A percentile compares a stretch with the other conserved stretches of the same genome.
phyloP scores from a whole-genome alignment of 2,797 vertebrate genomes.

The Danionella dracula region DNA sequence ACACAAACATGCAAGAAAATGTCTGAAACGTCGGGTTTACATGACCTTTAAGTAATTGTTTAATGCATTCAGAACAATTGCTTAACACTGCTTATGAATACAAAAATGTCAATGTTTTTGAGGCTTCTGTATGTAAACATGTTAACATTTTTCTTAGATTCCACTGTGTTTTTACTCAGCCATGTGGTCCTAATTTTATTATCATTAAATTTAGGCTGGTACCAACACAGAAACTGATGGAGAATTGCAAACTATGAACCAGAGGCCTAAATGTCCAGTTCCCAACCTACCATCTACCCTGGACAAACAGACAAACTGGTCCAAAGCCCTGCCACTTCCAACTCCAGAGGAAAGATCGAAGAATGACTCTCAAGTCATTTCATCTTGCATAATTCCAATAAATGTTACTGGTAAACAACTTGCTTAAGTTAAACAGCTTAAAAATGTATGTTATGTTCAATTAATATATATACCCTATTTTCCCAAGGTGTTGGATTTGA shows the following conservation, averaged over 20 bases:
- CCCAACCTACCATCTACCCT: conserved; percentile 82
- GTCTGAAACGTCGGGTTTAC: too few species aligned
- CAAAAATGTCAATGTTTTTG: background rate
- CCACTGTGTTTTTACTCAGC: background rate
- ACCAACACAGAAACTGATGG: conserved; percentile 79
- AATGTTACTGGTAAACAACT: conserved; percentile 88
- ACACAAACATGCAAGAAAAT: too few species aligned
- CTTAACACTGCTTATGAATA: too few species aligned
- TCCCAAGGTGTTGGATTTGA: conserved; percentile 94
- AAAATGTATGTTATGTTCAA: too few species aligned
- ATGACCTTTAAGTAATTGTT: too few species aligned
- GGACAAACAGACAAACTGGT: conserved; percentile 97
- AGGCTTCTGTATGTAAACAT: background rate
- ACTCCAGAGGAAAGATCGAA: conserved; percentile 87
- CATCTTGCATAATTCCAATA: conserved; percentile 98
- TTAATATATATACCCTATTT: conserved; percentile 14
- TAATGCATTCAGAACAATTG: too few species aligned
- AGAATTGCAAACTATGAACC: conserved; percentile 75
- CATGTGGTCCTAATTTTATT: background rate
- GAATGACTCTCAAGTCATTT: conserved; percentile 87
- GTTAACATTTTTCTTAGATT: background rate
- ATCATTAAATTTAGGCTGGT: conserved; percentile 71
- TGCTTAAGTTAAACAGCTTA: background rate
- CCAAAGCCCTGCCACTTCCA: conserved; percentile 86
- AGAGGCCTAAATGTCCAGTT: conserved; percentile 85